These are phyloP conservation scores for Lepidothrix coronata DNA, from an alignment of 2,113 vertebrate species.

Conservation along the genomic window DNA sequence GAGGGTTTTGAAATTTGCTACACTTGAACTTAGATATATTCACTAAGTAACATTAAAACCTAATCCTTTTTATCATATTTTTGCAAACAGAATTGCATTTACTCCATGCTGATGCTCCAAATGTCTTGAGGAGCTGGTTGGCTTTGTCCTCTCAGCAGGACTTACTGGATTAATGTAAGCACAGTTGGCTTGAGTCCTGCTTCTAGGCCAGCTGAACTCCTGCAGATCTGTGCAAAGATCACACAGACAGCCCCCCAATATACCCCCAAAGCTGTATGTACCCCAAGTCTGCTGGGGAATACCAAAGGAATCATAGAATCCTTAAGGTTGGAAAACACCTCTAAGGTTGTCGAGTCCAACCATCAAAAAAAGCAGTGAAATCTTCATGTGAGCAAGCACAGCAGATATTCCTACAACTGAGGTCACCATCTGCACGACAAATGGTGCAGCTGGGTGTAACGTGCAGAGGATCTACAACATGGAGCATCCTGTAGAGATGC, in stretches of 20 bases:
- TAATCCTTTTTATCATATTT: neutral
- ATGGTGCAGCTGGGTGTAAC: neutral
- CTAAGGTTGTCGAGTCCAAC: neutral
- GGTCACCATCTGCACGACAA: neutral
- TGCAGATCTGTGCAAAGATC: neutral
- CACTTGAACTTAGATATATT: neutral
- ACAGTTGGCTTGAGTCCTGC: neutral
- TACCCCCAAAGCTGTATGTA: neutral
- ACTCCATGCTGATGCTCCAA: accelerated
- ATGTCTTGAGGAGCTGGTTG: neutral
- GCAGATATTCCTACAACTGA: neutral
- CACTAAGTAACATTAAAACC: neutral
- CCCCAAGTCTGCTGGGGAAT: neutral
- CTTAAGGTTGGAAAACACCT: neutral
- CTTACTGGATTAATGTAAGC: neutral
- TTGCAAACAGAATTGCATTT: neutral
- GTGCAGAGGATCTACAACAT: neutral
- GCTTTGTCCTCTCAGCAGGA: neutral
- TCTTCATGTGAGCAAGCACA: neutral
- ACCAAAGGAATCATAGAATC: neutral
- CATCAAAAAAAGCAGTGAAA: neutral
- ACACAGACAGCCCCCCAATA: neutral
- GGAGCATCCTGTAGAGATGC: neutral
- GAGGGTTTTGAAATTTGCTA: neutral
- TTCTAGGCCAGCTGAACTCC: neutral